Base-by-base conservation (phyloP, 1,140 invertebrate genomes). In the Coptotermes formosanus region DNA sequence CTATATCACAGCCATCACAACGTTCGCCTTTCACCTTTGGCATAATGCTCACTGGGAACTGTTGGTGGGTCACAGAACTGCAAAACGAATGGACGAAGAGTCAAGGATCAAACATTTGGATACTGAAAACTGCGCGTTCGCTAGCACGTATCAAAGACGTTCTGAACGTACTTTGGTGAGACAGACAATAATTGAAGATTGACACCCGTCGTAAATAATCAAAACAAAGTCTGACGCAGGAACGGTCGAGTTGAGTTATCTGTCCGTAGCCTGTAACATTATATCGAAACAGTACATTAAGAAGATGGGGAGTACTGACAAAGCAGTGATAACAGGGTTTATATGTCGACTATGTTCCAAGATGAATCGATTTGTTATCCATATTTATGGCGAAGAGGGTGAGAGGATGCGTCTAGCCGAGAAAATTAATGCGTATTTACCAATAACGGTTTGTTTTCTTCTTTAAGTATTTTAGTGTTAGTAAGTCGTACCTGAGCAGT, bases 271-370 rank as follows among this genome's bases (percentile, higher is more conserved):
- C 12, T 64, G 30, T 30, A 30, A 30, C 0, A 30, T 30, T 75
- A n/a, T 75, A 30, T 75, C n/a, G 64, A 75, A n/a, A 75, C 4
- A n/a, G 16, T 16, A 30, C n/a, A 30, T 84, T 25, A 0, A 6
- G 30, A 91, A 90, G 88, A 96, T 96, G 95, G 95, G 95, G 84
- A 96, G 95, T 89, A 93, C 95, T 87, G 95, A 95, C 89, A 94
- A 93, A 92, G 95, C 94, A 86, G 92, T 95, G 88, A 93, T 96
- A 88, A 95, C 95, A 48, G 95, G 95, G 88, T 96, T 95, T 91
- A 94, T 96, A 89, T 96, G 95, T 91, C 93, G 95, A 90, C 93
- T 96, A 55, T 96, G 95, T 91, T 95, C 95, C 82, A 95, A 95
- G 92, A 95, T 96, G 94, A 95, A 95, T 90, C 92, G 93, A 90